Evolutionary conservation across 53 echinoderm and acorn worm species (phyloP).

Genomic region (Luidia sarsii): DNA sequence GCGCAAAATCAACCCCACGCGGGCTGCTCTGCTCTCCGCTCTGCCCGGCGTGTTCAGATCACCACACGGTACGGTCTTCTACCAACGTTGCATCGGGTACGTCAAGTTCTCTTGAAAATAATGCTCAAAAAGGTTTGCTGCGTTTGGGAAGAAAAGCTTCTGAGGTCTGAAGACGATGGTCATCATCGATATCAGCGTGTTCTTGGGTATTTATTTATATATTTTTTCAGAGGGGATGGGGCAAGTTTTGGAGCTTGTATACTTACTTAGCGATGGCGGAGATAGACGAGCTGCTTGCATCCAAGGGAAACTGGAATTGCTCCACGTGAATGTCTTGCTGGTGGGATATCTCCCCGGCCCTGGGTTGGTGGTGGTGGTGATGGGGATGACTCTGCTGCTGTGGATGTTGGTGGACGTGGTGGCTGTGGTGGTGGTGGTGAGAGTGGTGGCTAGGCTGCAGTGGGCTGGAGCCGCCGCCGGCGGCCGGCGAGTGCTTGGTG

Average conservation of each 20-base stretch:
- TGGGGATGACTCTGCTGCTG: constrained; percentile 23
- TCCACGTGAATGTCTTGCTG: constrained; percentile 91
- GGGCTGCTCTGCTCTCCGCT: too few species aligned
- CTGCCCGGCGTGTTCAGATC: too few species aligned
- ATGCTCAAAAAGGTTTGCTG: not conserved
- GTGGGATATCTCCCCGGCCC: constrained; percentile 42
- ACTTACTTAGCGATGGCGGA: constrained; percentile 48
- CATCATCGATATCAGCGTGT: too few species aligned
- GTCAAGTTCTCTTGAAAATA: not conserved
- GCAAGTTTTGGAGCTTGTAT: not conserved
- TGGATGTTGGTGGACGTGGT: constrained; percentile 4
- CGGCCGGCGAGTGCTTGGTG: constrained; percentile 10
- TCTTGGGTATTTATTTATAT: too few species aligned
- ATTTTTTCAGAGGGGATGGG: not conserved
- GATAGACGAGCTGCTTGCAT: constrained; percentile 77
- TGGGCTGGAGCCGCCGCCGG: not conserved
- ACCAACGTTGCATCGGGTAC: not conserved
- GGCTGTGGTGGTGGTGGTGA: constrained; percentile 54
- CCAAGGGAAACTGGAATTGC: constrained; percentile 90
- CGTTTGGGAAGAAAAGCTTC: too few species aligned
- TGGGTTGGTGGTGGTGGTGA: constrained; percentile 8
- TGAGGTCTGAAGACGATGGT: too few species aligned
- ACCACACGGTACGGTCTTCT: too few species aligned
- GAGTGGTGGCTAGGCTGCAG: constrained; percentile 39
- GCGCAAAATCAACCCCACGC: too few species aligned